phyloP scores from a whole-genome alignment of 2,888 invertebrate genomes.

The Patella pellucida region DNA sequence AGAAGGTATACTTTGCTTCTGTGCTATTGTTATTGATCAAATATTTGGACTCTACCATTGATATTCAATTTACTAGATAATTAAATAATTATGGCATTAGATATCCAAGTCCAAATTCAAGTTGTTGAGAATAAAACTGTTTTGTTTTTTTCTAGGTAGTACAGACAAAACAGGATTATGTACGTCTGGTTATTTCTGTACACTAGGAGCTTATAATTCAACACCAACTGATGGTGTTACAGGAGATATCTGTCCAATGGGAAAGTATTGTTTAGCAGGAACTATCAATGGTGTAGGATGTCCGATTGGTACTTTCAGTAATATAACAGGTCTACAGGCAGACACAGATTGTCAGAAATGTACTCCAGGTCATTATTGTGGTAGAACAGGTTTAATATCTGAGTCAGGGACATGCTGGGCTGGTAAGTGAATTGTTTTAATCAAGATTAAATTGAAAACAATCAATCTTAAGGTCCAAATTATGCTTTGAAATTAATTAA shows the following conservation, averaged over 20 bases:
- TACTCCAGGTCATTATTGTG: constrained; percentile 65
- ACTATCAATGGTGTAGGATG: constrained; percentile 60
- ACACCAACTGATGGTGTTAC: constrained; percentile 64
- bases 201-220: constrained; percentile 54
- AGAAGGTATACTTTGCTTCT: constrained; percentile 46
- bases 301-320: constrained; percentile 63
- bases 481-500: too few relatives aligned
- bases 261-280: constrained; percentile 58
- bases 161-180: constrained; percentile 58
- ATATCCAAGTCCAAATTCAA: neutral
- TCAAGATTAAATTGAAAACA: too few relatives aligned
- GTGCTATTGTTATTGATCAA: too few relatives aligned
- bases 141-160: constrained; percentile 53
- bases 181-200: constrained; percentile 61
- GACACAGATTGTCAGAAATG: constrained; percentile 59
- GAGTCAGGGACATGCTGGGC: constrained; percentile 64
- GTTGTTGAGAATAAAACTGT: neutral
- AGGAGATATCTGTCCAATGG: constrained; percentile 62
- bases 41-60: too few relatives aligned
- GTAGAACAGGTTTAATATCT: constrained; percentile 56
- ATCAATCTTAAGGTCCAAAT: too few relatives aligned
- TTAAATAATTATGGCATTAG: too few relatives aligned
- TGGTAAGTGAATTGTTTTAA: constrained; percentile 43
- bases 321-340: constrained; percentile 49
- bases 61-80: too few relatives aligned